These are phyloP conservation scores for Meta bourneti DNA, from an alignment of 2,888 invertebrate species.

Conservation along the genomic window DNA sequence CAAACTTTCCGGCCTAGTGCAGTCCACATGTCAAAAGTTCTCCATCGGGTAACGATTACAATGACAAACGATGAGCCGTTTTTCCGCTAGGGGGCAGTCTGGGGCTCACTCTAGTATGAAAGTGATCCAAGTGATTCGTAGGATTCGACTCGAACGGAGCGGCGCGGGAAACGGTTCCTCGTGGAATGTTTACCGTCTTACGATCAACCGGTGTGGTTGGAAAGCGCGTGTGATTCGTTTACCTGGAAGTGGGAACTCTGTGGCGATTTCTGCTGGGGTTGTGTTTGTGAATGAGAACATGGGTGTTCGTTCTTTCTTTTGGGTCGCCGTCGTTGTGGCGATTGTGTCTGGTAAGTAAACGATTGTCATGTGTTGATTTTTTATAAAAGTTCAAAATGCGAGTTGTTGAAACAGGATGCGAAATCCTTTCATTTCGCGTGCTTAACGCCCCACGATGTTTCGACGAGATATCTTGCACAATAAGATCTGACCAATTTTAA, in stretches of 20 bases:
- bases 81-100: conserved; percentile 62
- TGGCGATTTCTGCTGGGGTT: neutral
- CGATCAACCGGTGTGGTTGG: conserved; percentile 23
- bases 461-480: too few species aligned
- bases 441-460: too few species aligned
- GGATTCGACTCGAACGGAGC: conserved; percentile 2
- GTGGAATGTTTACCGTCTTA: conserved; percentile 35
- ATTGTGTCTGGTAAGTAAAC: conserved; percentile 2
- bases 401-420: too few species aligned
- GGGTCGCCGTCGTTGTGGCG: neutral
- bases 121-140: conserved; percentile 17
- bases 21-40: conserved; percentile 72
- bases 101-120: neutral
- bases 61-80: conserved; percentile 67
- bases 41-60: conserved; percentile 73
- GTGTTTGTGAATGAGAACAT: neutral
- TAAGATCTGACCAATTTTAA: too few species aligned
- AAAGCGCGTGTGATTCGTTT: conserved; percentile 23
- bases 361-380: neutral
- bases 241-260: neutral
- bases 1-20: conserved; percentile 50
- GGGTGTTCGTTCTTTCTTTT: neutral
- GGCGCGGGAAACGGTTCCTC: conserved; percentile 32
- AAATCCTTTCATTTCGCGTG: too few species aligned
- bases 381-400: too few species aligned